Evolutionary conservation across 2,113 vertebrate species (phyloP).

Genomic region (Dicrurus megarhynchus): DNA sequence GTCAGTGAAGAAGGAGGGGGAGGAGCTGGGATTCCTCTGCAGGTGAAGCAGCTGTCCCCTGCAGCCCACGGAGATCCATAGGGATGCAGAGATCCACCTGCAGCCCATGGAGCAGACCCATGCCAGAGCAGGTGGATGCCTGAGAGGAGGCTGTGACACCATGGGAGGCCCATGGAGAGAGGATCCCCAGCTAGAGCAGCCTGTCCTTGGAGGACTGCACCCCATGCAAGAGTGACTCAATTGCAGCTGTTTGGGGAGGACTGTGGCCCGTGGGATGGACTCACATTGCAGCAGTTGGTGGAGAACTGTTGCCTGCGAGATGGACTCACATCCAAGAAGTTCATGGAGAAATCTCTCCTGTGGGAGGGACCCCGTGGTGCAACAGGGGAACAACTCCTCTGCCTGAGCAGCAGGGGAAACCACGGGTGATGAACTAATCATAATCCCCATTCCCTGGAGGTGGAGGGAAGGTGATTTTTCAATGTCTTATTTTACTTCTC

Average conservation of each 20-base stretch:
- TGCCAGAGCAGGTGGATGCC: neutral
- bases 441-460: neutral
- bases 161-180: neutral
- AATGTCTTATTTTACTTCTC: neutral
- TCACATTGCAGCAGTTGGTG: neutral
- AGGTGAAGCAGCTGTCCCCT: neutral
- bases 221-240: neutral
- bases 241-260: neutral
- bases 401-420: neutral
- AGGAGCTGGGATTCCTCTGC: neutral
- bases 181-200: neutral
- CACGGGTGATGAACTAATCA: neutral
- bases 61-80: neutral
- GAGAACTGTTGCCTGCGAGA: neutral
- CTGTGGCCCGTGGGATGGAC: neutral
- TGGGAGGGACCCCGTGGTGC: neutral
- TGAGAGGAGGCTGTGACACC: neutral
- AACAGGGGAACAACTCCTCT: neutral
- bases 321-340: rapidly evolving
- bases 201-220: neutral
- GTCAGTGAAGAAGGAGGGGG: neutral
- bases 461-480: neutral
- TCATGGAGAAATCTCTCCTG: neutral
- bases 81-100: neutral
- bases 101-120: neutral